phyloP scores from a whole-genome alignment of 2,113 vertebrate genomes.

The Phalacrocorax brasilianus region DNA sequence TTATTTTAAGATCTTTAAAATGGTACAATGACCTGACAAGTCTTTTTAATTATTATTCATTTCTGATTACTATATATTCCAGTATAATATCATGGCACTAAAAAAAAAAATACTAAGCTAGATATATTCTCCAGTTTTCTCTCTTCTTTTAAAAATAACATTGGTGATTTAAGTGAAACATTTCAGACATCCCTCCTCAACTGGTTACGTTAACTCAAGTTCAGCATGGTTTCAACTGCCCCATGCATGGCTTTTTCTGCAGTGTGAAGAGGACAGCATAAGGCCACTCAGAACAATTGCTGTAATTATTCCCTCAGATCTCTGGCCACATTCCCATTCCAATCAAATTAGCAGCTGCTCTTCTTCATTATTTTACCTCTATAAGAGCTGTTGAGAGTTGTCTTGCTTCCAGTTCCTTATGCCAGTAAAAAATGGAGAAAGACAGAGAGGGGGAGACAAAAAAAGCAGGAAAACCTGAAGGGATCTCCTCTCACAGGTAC shows the following conservation, averaged over 20 bases:
- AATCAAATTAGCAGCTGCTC: slow-evolving; percentile 43
- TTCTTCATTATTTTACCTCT: not conserved
- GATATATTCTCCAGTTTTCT: not conserved
- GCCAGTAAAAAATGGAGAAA: not conserved
- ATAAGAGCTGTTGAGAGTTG: not conserved
- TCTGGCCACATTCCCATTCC: slow-evolving; percentile 30
- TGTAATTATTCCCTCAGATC: slow-evolving; percentile 31
- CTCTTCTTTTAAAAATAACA: not conserved
- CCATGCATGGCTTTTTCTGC: not conserved
- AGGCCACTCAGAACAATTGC: not conserved
- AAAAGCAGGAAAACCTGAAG: not conserved
- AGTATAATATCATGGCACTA: not conserved
- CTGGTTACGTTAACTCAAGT: not conserved
- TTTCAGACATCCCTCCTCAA: not conserved
- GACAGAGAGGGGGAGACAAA: not conserved
- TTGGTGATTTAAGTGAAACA: not conserved
- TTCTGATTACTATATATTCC: not conserved
- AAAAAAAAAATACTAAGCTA: not conserved
- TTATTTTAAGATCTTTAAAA: not conserved
- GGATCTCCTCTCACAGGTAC: not conserved
- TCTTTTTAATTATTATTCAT: not conserved
- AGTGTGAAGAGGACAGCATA: not conserved
- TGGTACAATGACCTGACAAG: not conserved
- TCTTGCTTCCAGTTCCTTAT: not conserved
- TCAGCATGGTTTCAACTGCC: not conserved